Base-by-base conservation (phyloP, 2,888 invertebrate genomes). In the Ramazzottius varieornatus region DNA sequence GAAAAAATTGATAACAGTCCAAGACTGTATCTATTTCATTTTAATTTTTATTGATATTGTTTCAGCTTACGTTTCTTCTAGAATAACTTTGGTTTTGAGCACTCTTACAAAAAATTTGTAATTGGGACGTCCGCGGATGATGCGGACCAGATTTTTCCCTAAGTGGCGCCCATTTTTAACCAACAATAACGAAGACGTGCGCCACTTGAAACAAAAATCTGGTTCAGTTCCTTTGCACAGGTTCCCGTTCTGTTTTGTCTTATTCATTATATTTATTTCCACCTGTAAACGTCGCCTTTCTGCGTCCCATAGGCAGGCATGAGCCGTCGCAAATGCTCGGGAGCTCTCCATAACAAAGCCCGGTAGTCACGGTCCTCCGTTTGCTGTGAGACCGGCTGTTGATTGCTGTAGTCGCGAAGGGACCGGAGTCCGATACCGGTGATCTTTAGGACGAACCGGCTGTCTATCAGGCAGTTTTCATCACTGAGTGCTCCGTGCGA, bases 261-360 rank as follows among this genome's bases (percentile, higher is more conserved):
- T n/a, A n/a, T n/a, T n/a, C n/a, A n/a, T n/a, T n/a, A n/a, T n/a
- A n/a, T n/a, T n/a, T n/a, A n/a, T n/a, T n/a, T n/a, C n/a, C n/a
- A n/a, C n/a, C n/a, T n/a, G n/a, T n/a, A n/a, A n/a, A 40, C 8
- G 20, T 40, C 24, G 24, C 54, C 54, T 54, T 54, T 16, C 29
- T 54, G 54, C 54, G 54, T 54, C 16, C 54, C 54, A 29, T 54
- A 16, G 29, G 54, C 16, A 54, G 54, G 54, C 54, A 54, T 54
- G 20, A 29, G 4, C 4, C 54, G 20, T 24, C 54, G 54, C 54
- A 54, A 29, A 4, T 16, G 24, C 29, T 54, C 54, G 4, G 54
- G 54, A 16, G 54, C 54, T 29, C 54, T 13, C 54, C 54, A 54
- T 54, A 54, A 29, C 29, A 54, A 54, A 8, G 29, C 4, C 4